These are phyloP conservation scores for Druon quercuslanigerum DNA, from an alignment of 1,140 invertebrate species.

Conservation along the genomic window DNA sequence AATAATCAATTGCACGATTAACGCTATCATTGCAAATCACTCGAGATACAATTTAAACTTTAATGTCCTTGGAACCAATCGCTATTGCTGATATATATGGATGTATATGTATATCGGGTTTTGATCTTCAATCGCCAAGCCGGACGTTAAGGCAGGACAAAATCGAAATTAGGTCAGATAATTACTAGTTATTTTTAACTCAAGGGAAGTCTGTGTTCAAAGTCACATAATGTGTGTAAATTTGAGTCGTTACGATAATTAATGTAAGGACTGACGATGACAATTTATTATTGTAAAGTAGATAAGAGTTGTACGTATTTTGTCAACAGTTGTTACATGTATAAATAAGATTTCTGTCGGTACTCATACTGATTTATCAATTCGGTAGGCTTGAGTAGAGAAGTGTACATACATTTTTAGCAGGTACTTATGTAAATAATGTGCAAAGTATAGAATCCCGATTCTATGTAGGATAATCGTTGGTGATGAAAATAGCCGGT, in stretches of 20 bases:
- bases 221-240: slow-evolving; percentile 6
- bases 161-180: slow-evolving; percentile 1
- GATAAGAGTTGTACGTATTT: neutral
- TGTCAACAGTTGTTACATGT: slow-evolving; percentile 1
- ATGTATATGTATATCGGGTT: neutral
- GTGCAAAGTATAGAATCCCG: slow-evolving; percentile 6
- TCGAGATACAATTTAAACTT: slow-evolving; percentile 8
- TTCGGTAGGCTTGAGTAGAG: neutral
- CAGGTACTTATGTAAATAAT: slow-evolving; percentile 21
- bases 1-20: slow-evolving; percentile 24
- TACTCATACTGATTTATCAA: neutral
- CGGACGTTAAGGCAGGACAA: slow-evolving; percentile 17
- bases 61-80: slow-evolving; percentile 9
- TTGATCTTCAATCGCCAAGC: neutral
- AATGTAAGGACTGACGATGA: neutral
- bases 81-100: neutral
- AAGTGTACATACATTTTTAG: slow-evolving; percentile 25
- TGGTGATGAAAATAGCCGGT: neutral
- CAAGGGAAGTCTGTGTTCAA: neutral
- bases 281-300: slow-evolving; percentile 25
- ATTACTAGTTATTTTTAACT: too few relatives aligned
- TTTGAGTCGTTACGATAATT: neutral
- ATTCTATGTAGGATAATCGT: neutral
- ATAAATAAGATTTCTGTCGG: neutral
- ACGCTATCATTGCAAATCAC: slow-evolving; percentile 2